Evolutionary conservation across 2,797 vertebrate genomes (phyloP).

Genomic region (Masticophis lateralis): DNA sequence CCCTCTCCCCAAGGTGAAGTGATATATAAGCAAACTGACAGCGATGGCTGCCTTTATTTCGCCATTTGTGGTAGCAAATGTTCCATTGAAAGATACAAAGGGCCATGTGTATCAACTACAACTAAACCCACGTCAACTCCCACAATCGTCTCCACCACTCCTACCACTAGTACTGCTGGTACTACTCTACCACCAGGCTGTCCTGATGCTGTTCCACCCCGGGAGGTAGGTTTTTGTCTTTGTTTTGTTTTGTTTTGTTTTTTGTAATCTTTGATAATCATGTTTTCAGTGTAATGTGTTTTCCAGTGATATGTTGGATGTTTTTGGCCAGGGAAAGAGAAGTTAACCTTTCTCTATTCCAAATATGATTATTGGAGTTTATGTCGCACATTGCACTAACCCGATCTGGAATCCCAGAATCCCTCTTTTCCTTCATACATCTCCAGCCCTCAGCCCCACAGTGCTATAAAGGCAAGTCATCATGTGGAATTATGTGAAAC

Average conservation of each 20-base stretch:
- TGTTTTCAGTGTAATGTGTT: accelerated
- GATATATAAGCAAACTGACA: constrained; percentile 73
- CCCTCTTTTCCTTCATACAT: not conserved
- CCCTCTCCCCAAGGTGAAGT: constrained; percentile 37
- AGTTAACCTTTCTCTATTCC: not conserved
- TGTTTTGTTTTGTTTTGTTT: accelerated
- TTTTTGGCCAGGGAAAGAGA: too few relatives aligned
- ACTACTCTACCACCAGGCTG: constrained; percentile 27
- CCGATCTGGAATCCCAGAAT: not conserved
- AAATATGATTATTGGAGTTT: not conserved
- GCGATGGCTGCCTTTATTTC: constrained; percentile 68
- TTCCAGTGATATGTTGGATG: accelerated
- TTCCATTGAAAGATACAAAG: constrained; percentile 45
- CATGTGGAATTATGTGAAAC: not conserved
- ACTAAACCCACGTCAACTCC: constrained; percentile 11
- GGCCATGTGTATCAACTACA: constrained; percentile 49
- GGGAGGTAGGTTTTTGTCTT: constrained; percentile 64
- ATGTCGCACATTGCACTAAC: not conserved
- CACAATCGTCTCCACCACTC: not conserved
- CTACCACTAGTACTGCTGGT: not conserved
- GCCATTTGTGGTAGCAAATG: constrained; percentile 72
- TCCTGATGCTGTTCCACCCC: constrained; percentile 63
- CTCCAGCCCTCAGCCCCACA: not conserved
- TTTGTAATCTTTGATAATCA: accelerated
- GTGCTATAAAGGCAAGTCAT: not conserved